Evolutionary conservation across 2,113 vertebrate genomes (phyloP).

Genomic region (Hylia prasina): DNA sequence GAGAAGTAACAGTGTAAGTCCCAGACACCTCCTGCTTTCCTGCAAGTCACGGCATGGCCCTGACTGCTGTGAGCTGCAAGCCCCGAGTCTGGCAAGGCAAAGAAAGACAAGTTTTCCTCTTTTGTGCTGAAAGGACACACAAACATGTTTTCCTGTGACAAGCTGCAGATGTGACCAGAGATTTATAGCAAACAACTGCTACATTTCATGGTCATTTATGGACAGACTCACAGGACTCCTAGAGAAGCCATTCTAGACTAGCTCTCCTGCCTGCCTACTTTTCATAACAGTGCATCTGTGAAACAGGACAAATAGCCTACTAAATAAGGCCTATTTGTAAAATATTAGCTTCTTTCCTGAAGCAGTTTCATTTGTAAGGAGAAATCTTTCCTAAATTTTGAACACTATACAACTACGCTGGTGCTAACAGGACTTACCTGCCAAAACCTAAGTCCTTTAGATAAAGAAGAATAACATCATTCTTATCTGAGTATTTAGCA

Average conservation of each 20-base stretch:
- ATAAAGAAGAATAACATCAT: not conserved
- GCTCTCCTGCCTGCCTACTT: not conserved
- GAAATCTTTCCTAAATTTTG: not conserved
- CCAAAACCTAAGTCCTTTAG: not conserved
- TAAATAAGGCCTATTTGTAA: not conserved
- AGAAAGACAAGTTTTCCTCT: not conserved
- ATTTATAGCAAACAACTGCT: not conserved
- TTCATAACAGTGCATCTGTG: not conserved
- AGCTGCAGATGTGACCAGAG: not conserved
- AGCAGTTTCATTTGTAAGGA: not conserved
- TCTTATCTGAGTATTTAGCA: not conserved
- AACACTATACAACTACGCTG: not conserved
- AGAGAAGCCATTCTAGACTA: not conserved
- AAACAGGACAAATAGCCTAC: not conserved
- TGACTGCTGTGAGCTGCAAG: rapidly evolving
- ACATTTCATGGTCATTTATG: not conserved
- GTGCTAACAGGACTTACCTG: not conserved
- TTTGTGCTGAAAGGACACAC: not conserved
- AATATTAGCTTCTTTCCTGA: not conserved
- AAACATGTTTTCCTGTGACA: not conserved
- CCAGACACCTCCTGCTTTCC: not conserved
- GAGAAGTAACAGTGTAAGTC: not conserved
- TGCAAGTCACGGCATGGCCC: not conserved
- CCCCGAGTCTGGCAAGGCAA: not conserved
- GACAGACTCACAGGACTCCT: not conserved